Evolutionary conservation across 2,797 vertebrate genomes (phyloP).

Genomic region (Coendou prehensilis): DNA sequence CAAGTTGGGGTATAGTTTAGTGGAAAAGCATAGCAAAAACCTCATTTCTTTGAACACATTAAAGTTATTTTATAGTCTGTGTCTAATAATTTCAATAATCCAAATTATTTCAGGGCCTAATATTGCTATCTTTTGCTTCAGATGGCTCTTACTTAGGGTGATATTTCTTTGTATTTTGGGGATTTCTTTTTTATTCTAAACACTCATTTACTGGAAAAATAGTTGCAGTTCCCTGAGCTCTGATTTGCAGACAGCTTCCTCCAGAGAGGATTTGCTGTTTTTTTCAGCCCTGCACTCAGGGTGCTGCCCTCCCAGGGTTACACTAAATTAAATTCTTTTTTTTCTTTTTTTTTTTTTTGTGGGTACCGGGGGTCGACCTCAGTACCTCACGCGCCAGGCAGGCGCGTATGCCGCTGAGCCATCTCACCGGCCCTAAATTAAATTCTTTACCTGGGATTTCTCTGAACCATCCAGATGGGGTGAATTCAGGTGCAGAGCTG

Average conservation of each 20-base stretch:
- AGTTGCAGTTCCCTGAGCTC: not conserved
- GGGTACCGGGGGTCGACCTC: too few species aligned
- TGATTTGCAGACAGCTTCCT: not conserved
- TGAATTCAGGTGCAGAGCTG: not conserved
- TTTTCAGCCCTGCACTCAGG: not conserved
- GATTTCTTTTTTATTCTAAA: not conserved
- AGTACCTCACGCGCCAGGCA: too few species aligned
- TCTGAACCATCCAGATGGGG: not conserved
- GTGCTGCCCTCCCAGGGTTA: not conserved
- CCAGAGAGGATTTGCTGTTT: not conserved
- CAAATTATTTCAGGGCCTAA: not conserved
- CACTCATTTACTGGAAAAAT: not conserved
- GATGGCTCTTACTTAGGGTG: not conserved
- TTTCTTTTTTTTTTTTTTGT: too few species aligned
- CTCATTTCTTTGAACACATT: conserved; percentile 18
- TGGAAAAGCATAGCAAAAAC: not conserved
- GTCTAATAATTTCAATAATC: not conserved
- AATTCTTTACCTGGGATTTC: not conserved
- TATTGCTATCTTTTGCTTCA: not conserved
- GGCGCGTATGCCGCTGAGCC: too few species aligned
- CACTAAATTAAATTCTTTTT: not conserved
- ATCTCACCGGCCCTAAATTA: not conserved
- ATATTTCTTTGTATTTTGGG: not conserved
- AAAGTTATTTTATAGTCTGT: conserved; percentile 1
- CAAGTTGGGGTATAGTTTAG: not conserved